A percentile compares a stretch with the other conserved stretches of the same genome.
Conservation (phyloP, 2,113 vertebrate genomes). For the Mobula birostris region DNA sequence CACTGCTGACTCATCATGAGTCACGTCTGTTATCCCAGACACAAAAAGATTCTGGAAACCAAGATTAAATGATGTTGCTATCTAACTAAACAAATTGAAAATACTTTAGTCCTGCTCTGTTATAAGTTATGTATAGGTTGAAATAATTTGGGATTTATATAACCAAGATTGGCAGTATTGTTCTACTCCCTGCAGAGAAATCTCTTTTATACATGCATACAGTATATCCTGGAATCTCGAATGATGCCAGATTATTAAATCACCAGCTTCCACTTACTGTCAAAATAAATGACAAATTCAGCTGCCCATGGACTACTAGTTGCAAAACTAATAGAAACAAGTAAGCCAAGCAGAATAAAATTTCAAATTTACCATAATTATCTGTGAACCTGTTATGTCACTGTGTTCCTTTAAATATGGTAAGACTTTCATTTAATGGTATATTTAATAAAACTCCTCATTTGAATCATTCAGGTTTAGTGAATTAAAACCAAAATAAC, state of each 20-base stretch:
- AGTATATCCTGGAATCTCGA: neutral
- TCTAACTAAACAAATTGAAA: constrained; percentile 25
- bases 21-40: constrained; percentile 36
- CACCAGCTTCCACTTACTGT: constrained; percentile 10
- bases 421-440: neutral
- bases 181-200: neutral
- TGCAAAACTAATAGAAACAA: constrained; percentile 26
- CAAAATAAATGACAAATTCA: constrained; percentile 35
- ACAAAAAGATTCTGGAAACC: constrained; percentile 27
- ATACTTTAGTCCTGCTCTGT: neutral
- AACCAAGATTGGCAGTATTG: neutral
- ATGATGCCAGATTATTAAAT: constrained; percentile 21
- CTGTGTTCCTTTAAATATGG: neutral
- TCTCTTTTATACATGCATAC: neutral
- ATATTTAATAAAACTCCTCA: neutral
- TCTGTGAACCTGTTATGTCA: neutral
- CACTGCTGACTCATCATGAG: constrained; percentile 36
- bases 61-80: constrained; percentile 16
- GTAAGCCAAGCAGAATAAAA: neutral
- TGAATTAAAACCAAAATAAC: neutral
- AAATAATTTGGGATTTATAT: neutral
- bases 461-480: neutral
- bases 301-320: neutral
- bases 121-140: constrained; percentile 22
- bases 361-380: neutral